A percentile compares a stretch with the other conserved stretches of the same genome.
These are phyloP conservation scores for Halocynthia roretzi DNA, from an alignment of 23 tunicate genomes.

Conservation along the genomic window DNA sequence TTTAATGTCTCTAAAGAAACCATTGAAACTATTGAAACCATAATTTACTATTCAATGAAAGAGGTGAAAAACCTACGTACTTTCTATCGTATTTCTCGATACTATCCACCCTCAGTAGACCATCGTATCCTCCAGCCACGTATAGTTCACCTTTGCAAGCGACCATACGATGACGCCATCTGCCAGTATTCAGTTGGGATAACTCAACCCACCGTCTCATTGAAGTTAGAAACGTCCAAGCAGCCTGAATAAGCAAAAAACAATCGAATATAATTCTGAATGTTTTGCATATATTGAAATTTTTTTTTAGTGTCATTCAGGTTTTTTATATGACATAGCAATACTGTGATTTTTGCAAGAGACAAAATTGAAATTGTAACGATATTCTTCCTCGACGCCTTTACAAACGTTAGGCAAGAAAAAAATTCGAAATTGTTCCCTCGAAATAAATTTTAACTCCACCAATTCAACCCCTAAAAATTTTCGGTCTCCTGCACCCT, in stretches of 20 bases:
- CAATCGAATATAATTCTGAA: too few relatives aligned
- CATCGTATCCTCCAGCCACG: slow-evolving; percentile 64
- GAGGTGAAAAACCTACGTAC: not conserved
- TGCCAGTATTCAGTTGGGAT: slow-evolving; percentile 33
- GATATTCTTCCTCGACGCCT: too few relatives aligned
- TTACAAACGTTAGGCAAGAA: too few relatives aligned
- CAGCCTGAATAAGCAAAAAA: slow-evolving; percentile 26
- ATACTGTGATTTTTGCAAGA: too few relatives aligned
- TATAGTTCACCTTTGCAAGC: slow-evolving; percentile 42
- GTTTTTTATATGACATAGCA: too few relatives aligned
- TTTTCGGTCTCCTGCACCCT: too few relatives aligned
- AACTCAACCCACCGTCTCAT: slow-evolving; percentile 56
- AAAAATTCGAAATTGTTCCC: too few relatives aligned
- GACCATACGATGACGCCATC: slow-evolving; percentile 74
- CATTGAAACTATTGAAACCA: too few relatives aligned
- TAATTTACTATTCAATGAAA: too few relatives aligned
- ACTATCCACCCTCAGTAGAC: slow-evolving; percentile 45
- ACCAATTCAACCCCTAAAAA: too few relatives aligned
- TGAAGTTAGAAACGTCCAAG: slow-evolving; percentile 51
- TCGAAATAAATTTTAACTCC: too few relatives aligned
- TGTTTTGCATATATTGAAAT: not conserved
- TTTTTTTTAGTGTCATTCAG: not conserved
- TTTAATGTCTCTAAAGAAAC: slow-evolving; percentile 20
- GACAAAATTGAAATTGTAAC: too few relatives aligned
- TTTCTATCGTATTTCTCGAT: slow-evolving; percentile 49